Base-by-base conservation (phyloP, 2,113 vertebrate species). In the Sinocyclocheilus grahami region DNA sequence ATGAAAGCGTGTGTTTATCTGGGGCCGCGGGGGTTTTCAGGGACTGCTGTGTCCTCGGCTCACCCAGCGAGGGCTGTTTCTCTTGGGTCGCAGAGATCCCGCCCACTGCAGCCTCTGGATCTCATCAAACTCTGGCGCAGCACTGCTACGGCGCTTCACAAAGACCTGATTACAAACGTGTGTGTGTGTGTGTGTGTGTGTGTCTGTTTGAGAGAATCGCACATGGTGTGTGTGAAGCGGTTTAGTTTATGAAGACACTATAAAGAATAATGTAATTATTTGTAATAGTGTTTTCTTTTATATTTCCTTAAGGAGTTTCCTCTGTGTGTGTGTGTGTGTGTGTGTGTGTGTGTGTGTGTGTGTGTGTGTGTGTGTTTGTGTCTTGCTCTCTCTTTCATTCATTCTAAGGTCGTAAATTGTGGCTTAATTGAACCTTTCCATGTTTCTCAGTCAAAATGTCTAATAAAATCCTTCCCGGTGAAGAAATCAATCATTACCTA, bases 101-200 rank as follows among this genome's bases (percentile, higher is more conserved):
- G 18, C 82, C 69, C 67, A 82, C 74, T 78, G 37, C 48, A 71
- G 77, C 30, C 72, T 65, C 82, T 75, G 85, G 85, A 83, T 90
- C 89, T 83, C 88, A 88, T 88, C 88, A 83, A 22, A 60, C 33
- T 30, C 88, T 87, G 84, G 87, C 86, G 69, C 8, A 27, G 60
- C 24, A 24, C 75, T 22, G n/a, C 77, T 77, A 24, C 53, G 62
- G 65, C 63, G 42, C 86, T 81, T 79, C 87, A 82, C 55, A 71
- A 80, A 87, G 80, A 76, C 58, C 85, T 89, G 86, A 90, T 89
- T 81, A 86, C 89, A 84, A 89, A 87, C 89, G 87, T 79, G 51
- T 91, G 88, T 85, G 53, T 55, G 60, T 53, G 51, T 33, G 42
- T 48, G 46, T 48, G 46, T 48, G 46, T 48, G 46, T 48, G 46